Percentiles rank a stretch among this genome's conserved stretches.
Conservation (phyloP, 2,888 invertebrate genomes). For the Odontomyia ornata region DNA sequence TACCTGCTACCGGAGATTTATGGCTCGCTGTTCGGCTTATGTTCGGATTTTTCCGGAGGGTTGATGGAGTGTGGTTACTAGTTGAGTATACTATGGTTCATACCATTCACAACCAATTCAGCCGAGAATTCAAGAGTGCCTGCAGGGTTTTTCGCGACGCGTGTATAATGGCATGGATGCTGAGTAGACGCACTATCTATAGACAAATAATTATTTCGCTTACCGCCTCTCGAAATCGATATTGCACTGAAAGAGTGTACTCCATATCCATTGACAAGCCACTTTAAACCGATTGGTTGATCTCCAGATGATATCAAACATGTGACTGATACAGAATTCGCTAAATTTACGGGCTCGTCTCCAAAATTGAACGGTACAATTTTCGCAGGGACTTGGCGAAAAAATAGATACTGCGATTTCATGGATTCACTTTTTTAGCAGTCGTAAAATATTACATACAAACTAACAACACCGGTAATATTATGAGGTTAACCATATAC, state of each 20-base stretch:
- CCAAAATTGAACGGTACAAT: conserved; percentile 70
- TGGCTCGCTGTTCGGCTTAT: no score
- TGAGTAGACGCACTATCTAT: conserved; percentile 68
- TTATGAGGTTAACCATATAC: no score
- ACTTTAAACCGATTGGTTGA: conserved; percentile 71
- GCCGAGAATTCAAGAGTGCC: no score
- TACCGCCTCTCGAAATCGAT: conserved; percentile 69
- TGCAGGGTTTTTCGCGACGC: conserved; percentile 73
- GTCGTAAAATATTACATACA: no score
- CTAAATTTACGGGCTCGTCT: conserved; percentile 69
- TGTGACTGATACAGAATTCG: conserved; percentile 69
- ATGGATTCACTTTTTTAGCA: no score
- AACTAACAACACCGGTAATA: no score
- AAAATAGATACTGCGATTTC: no score
- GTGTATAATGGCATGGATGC: conserved; percentile 75
- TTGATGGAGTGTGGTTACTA: no score
- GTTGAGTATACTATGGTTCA: no score
- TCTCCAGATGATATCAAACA: conserved; percentile 73
- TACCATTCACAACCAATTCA: no score
- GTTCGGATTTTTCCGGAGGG: no score
- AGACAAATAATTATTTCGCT: conserved; percentile 71
- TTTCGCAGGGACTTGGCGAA: conserved; percentile 63
- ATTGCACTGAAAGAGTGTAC: conserved; percentile 64
- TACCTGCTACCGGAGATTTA: no score
- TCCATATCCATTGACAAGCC: conserved; percentile 67